Base-by-base conservation (phyloP, 30 jellyfish, hydroid and myxozoan genomes). In the Hydractinia symbiolongicarpus region DNA sequence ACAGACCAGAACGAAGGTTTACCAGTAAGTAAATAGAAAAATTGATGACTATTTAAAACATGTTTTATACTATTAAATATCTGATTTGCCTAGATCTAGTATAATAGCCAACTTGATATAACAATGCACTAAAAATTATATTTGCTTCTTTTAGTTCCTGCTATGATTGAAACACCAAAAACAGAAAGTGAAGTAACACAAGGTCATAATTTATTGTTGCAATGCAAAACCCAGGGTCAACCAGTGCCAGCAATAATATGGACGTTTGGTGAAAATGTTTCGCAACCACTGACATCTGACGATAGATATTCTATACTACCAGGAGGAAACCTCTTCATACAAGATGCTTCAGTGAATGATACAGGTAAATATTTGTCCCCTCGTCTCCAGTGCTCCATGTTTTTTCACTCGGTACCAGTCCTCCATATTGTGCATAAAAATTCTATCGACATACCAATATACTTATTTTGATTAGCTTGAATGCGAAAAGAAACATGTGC, bases 171-270 rank as follows among this genome's bases (percentile, higher is more conserved):
- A 8, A 49, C 85, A 0, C 66, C 67, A 11, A 79, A 83, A 15
- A 85, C 90, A 50, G 82, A 81, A 8, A 86, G 91, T 2, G 89
- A 83, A 55, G 96, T 79, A 19, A 79, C 20, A 66, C 96, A 91
- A 70, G 98, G 98, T 15, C 84, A 86, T 81, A 91, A 82, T 67
- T 83, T 83, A 67, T 75, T 91, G 17, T 66, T 91, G 44, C 67
- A 83, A 74, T 91, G 98, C 71, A 91, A 86, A 0, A 88, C 98
- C 58, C 89, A 78, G 16, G 98, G 98, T 15, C 72, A 78, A 54
- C 98, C 98, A 14, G 82, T 86, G 13, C 95, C 98, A 17, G 72
- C 67, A 57, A 83, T 87, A 7, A 96, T 84, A 55, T 91, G 98
- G 98, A 77, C 96, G 7, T 79, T 79, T 53, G 95, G 95, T 40